These are phyloP conservation scores for Leptestheria dahalacensis DNA, from an alignment of 1,140 invertebrate species.

Conservation along the genomic window DNA sequence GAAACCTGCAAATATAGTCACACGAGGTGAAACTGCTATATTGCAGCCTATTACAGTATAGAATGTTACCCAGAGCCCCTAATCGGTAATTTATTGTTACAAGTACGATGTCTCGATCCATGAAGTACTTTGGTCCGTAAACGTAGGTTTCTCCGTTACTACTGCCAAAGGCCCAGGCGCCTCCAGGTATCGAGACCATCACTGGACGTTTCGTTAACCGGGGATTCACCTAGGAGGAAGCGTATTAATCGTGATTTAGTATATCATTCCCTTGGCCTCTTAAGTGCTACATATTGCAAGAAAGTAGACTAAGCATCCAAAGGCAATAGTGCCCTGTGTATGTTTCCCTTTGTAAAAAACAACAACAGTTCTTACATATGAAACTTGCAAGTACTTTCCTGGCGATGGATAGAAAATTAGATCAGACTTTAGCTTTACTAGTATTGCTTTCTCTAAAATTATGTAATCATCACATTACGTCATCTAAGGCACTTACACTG, in stretches of 20 bases:
- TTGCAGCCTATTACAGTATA: slow-evolving; percentile 21
- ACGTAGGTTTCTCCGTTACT: slow-evolving; percentile 29
- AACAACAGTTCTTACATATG: no score
- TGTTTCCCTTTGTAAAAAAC: no score
- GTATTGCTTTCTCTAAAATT: background rate
- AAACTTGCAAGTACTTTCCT: no score
- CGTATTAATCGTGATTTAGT: no score
- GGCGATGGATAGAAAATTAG: background rate
- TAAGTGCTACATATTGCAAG: no score
- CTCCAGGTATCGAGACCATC: slow-evolving; percentile 19
- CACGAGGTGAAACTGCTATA: background rate
- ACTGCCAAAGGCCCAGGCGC: slow-evolving; percentile 11
- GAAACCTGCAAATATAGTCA: slow-evolving; percentile 19
- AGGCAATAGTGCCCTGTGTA: no score
- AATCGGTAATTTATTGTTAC: slow-evolving; percentile 28
- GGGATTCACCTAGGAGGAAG: background rate
- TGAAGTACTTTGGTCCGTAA: no score
- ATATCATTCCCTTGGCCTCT: no score
- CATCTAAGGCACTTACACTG: slow-evolving; percentile 28
- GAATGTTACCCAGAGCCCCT: slow-evolving; percentile 27
- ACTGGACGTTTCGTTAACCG: slow-evolving; percentile 12
- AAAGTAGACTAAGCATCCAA: no score
- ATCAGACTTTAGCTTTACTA: background rate
- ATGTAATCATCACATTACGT: background rate
- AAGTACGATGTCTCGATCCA: slow-evolving; percentile 27